Evolutionary conservation across 2,113 vertebrate genomes (phyloP), one percentile per base, ranked within the genome.

Genomic region (Xiphophorus hellerii): DNA sequence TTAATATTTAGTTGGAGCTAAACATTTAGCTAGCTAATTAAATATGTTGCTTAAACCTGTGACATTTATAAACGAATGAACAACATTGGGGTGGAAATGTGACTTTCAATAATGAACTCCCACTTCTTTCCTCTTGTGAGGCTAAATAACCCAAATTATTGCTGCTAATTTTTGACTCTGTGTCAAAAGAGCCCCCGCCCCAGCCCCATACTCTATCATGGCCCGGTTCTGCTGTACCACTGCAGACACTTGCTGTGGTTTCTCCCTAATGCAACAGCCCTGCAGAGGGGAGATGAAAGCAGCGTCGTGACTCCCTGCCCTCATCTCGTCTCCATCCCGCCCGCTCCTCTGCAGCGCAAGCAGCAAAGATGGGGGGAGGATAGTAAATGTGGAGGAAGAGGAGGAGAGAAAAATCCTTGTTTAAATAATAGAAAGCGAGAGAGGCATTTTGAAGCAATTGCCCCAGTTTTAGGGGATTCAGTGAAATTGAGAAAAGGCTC

Each of bases 391-490:
- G 31, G 54, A 17, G 63, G 67, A 37, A 28, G 71, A 42, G 33
- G 69, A 33, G 60, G 82, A 77, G 82, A 64, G 75, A 84, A 71
- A 80, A 88, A 75, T 79, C 69, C 17, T 66, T 1, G 8, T 61
- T 77, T 88, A 61, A 88, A 89, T 87, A 85, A 85, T 84, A 73
- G 48, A 84, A 69, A 72, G 81, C 0, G 42, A 78, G 73, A 30
- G 71, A 80, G 73, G 76, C 66, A 30, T 66, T 80, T 87, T 78
- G 37, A 68, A 68, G 69, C 20, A 9, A 62, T 58, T 84, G 87
- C n/a, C 87, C 89, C 81, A 92, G 66, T 87, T 92, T 86, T 25
- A 0, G 51, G 5, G 37, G 80, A 30, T 83, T 85, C 83, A 80
- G 73, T 77, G 77, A 84, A 83, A 86, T 66, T 2, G 66, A 81